Evolutionary conservation across 2,888 invertebrate genomes (phyloP).

Genomic region (Schizotus pectinicornis): DNA sequence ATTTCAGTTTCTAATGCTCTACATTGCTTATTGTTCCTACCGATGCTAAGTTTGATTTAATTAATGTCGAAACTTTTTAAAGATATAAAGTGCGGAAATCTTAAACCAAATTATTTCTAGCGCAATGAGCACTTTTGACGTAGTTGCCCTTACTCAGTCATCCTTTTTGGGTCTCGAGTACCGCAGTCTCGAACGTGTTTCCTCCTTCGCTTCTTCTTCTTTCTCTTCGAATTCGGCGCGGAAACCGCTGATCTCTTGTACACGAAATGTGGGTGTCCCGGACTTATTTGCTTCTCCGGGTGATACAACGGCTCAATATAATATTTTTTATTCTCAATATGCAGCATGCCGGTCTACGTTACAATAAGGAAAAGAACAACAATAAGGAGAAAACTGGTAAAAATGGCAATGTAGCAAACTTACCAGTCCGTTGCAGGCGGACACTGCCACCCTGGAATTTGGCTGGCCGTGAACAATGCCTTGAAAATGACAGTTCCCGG

Average conservation of each 20-base stretch:
- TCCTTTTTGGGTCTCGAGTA: constrained; percentile 62
- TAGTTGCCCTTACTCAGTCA: constrained; percentile 54
- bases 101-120: too few species aligned
- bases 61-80: too few species aligned
- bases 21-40: too few species aligned
- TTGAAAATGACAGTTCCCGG: constrained; percentile 77
- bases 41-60: too few species aligned
- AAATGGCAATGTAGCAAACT: constrained; percentile 1
- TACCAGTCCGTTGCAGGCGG: constrained; percentile 71
- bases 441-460: constrained; percentile 75
- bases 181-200: constrained; percentile 64
- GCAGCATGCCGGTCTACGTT: constrained; percentile 72
- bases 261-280: constrained; percentile 71
- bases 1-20: too few species aligned
- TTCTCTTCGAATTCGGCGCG: constrained; percentile 53
- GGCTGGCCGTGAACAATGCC: constrained; percentile 76
- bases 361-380: constrained; percentile 19
- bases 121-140: background rate
- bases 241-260: constrained; percentile 71
- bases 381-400: constrained; percentile 15
- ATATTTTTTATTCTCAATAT: constrained; percentile 70
- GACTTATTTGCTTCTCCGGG: constrained; percentile 49
- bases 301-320: constrained; percentile 75
- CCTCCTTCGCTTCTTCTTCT: constrained; percentile 60
- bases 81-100: too few species aligned